Base-by-base conservation (phyloP, 2,113 vertebrate genomes). In the Engystomops pustulosus region DNA sequence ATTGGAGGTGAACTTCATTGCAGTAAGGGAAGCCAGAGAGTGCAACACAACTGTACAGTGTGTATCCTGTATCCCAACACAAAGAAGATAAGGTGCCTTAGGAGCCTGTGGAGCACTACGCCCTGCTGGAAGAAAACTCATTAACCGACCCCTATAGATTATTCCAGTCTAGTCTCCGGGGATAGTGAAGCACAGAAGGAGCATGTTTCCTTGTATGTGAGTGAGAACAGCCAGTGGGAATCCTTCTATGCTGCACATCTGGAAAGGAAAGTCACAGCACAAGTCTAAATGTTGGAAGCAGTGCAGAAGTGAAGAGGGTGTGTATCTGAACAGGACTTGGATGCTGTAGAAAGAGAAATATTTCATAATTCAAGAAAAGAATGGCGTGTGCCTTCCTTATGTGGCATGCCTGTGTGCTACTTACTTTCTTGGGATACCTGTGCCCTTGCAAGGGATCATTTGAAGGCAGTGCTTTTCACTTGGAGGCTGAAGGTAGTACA, bases 401-500 rank as follows among this genome's bases (percentile, higher is more conserved):
- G 91, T 44, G 89, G 85, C 49, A 85, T 0, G 0, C 86, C 81
- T 89, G 90, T 90, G 80, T 88, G 41, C 27, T 94, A 67, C 86
- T 92, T 82, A 86, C 91, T 25, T 87, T 92, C 81, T 87, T 90
- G 87, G 87, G 89, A 85, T 91, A 87, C 69, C 89, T 90, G 86
- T 89, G 88, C 86, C 85, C 87, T 86, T 85, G 86, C 84, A 72
- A 87, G 12, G 92, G 91, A 83, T 90, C 88, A 0, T 87, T 86
- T 44, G 89, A 90, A 84, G 83, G 86, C 74, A 79, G 81, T 9
- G 51, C 91, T 77, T 91, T 91, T 83, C 88, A 89, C 79, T 90
- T 91, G 89, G 94, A 94, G 89, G 60, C 87, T 86, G 94, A 94
- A 89, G 94, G 93, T 83, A 93, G 93, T 88, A 51, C 82, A 51